Percentiles rank a stretch among this genome's conserved stretches.
phyloP scores from a whole-genome alignment of 2,113 vertebrate genomes.

The Clarias macrocephalus region DNA sequence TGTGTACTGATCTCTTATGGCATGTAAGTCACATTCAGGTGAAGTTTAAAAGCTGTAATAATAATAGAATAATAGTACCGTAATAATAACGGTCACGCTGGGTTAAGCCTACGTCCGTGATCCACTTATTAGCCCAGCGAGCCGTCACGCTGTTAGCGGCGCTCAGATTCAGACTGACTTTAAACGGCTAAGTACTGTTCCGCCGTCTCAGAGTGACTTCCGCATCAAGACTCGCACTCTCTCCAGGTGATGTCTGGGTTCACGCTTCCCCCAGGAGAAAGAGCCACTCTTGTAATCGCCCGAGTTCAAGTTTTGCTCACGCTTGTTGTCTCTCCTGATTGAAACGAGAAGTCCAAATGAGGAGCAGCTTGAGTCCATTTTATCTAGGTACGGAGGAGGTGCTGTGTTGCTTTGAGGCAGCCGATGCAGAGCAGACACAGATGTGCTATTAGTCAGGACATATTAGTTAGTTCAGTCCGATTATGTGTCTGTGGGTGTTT shows the following conservation, averaged over 20 bases:
- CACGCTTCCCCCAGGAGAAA: background rate
- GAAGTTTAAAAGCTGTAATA: constrained; percentile 23
- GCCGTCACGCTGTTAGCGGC: background rate
- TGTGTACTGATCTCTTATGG: background rate
- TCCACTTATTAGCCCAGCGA: constrained; percentile 20
- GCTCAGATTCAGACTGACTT: background rate
- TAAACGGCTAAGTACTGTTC: constrained; percentile 27
- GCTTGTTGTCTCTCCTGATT: constrained; percentile 33
- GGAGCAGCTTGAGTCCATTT: background rate
- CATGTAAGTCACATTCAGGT: constrained; percentile 11
- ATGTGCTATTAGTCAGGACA: constrained; percentile 2
- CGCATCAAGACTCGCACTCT: background rate
- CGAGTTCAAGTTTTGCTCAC: constrained; percentile 15
- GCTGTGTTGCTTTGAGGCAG: background rate
- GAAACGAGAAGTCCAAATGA: background rate
- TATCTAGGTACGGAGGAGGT: background rate
- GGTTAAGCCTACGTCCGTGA: constrained; percentile 20
- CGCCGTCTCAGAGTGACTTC: background rate
- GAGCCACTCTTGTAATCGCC: background rate
- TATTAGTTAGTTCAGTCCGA: background rate
- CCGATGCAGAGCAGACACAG: background rate
- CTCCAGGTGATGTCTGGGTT: background rate
- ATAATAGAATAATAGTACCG: background rate
- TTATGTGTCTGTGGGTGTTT: background rate
- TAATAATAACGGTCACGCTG: background rate